Evolutionary conservation across 2,113 vertebrate species (phyloP).

Genomic region (Emydocephalus ijimae): DNA sequence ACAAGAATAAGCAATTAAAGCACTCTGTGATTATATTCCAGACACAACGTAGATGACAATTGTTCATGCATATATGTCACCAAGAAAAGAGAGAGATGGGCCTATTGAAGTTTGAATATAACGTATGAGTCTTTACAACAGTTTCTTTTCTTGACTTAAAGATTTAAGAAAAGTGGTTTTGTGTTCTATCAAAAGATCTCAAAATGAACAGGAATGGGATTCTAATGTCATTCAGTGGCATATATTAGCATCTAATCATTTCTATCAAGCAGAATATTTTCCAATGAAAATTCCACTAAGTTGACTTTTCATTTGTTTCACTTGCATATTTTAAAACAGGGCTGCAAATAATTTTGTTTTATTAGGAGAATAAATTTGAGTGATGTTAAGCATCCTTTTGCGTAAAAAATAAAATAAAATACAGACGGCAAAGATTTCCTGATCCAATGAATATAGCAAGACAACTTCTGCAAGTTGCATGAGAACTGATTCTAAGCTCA

Average conservation of each 20-base stretch:
- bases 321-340: neutral
- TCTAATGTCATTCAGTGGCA: neutral
- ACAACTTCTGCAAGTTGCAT: conserved; percentile 66
- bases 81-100: neutral
- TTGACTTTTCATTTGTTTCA: neutral
- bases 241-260: neutral
- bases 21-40: neutral
- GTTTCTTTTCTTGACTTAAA: neutral
- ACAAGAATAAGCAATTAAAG: neutral
- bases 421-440: neutral
- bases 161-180: neutral
- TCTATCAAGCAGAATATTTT: neutral
- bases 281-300: neutral
- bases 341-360: neutral
- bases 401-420: conserved; percentile 13
- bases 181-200: neutral
- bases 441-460: conserved; percentile 56
- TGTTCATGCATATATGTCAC: neutral
- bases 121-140: neutral
- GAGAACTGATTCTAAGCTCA: conserved; percentile 73
- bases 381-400: neutral
- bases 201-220: neutral
- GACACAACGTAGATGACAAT: neutral
- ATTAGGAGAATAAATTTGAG: neutral
- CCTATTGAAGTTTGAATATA: neutral